Conservation (phyloP, 2,888 invertebrate species). For the Pyrgus malvae region DNA sequence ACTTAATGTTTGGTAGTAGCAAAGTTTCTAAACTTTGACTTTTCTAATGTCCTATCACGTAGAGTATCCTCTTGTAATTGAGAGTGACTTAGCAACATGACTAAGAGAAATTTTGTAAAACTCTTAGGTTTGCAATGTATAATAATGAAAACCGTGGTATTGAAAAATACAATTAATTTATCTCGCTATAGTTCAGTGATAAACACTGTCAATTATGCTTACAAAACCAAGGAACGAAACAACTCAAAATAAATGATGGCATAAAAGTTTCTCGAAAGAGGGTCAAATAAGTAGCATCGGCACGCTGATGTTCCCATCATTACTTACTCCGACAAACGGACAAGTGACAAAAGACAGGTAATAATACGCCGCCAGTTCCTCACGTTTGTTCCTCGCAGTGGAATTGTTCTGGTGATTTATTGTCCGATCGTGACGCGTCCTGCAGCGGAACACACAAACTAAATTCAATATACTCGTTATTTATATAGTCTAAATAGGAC, state of each 20-base stretch:
- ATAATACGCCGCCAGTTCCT: constrained; percentile 12
- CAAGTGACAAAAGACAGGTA: constrained; percentile 24
- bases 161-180: too few relatives aligned
- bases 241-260: neutral
- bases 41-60: too few relatives aligned
- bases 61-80: too few relatives aligned
- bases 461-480: too few relatives aligned
- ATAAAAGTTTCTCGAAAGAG: neutral
- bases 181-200: too few relatives aligned
- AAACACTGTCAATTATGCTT: neutral
- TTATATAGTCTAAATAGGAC: too few relatives aligned
- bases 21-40: too few relatives aligned
- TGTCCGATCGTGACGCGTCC: constrained; percentile 5
- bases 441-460: neutral
- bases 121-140: too few relatives aligned
- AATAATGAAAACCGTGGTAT: too few relatives aligned
- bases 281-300: neutral
- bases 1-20: too few relatives aligned
- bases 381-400: constrained; percentile 11
- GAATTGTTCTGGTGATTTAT: constrained; percentile 20
- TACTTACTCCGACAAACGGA: constrained; percentile 18
- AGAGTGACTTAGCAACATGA: too few relatives aligned
- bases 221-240: neutral
- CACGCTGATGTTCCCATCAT: constrained; percentile 5
- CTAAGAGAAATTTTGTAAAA: too few relatives aligned